Evolutionary conservation across 2,113 vertebrate genomes (phyloP).

Genomic region (Sphaerodactylus townsendi): DNA sequence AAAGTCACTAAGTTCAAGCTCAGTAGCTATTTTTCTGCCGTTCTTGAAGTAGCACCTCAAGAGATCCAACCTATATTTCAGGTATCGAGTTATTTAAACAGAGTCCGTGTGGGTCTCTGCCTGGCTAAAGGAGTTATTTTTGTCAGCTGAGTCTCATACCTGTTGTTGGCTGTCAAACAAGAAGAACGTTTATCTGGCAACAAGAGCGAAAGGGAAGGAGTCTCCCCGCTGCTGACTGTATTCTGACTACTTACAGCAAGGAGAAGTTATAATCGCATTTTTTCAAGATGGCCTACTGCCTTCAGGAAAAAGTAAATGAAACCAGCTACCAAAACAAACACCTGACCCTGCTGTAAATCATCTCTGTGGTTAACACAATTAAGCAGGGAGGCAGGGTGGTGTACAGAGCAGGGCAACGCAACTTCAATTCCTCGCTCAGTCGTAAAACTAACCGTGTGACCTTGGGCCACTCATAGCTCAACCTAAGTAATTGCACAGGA

Average conservation of each 20-base stretch:
- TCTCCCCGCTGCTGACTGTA: slow-evolving; percentile 44
- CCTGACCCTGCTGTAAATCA: slow-evolving; percentile 26
- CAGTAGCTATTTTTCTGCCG: slow-evolving; percentile 4
- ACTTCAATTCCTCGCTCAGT: background rate
- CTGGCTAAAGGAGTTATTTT: slow-evolving; percentile 64
- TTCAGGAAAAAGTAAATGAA: slow-evolving; percentile 14
- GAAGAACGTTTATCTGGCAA: slow-evolving; percentile 50
- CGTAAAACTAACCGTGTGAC: background rate
- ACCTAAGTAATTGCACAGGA: background rate
- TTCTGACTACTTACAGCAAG: slow-evolving; percentile 43
- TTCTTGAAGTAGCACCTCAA: slow-evolving; percentile 38
- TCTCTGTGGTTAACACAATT: slow-evolving; percentile 20
- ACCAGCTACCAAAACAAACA: slow-evolving; percentile 18
- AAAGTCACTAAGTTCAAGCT: background rate
- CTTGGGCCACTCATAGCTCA: background rate
- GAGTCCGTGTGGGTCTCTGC: slow-evolving; percentile 50
- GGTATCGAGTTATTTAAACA: slow-evolving; percentile 59
- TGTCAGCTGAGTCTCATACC: slow-evolving; percentile 61
- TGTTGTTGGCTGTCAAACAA: slow-evolving; percentile 68
- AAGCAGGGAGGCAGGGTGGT: background rate
- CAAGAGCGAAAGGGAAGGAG: slow-evolving; percentile 64
- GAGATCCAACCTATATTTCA: slow-evolving; percentile 27
- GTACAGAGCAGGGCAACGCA: background rate
- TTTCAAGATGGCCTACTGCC: background rate
- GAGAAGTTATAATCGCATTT: slow-evolving; percentile 2